Base-by-base conservation (phyloP, 2,797 vertebrate genomes). In the Anguilla pacifica region DNA sequence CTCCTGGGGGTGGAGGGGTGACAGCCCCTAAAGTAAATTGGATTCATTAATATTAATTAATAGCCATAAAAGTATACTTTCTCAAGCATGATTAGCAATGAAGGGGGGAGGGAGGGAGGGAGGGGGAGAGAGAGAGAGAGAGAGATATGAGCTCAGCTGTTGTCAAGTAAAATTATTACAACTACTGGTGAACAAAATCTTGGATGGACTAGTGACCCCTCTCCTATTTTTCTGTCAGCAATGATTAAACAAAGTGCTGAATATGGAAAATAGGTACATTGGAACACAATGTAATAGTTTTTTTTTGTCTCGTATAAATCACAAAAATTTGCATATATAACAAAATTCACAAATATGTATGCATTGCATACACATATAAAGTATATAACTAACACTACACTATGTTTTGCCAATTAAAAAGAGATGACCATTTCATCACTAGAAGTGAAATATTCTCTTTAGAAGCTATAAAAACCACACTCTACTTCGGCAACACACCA, bases 31-130 rank as follows among this genome's bases (percentile, higher is more conserved):
- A 88, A 92, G 92, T 91, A 92, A 93, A 93, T 88, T 89, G 81
- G 89, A 94, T 92, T 92, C 91, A 94, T 94, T 90, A 91, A 93
- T 93, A 91, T 92, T 92, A 91, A 94, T 94, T 90, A 91, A 93
- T 93, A 91, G 92, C 86, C 86, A 89, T 85, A 90, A 94, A 93
- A 92, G 91, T 93, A 90, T 88, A 91, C 90, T 91, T 92, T 92
- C 90, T 90, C 86, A 87, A 88, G 89, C 90, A 86, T 90, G 86
- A 67, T 92, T 92, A 92, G 87, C 90, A 91, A 86, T 85, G 85
- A 86, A 55, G 86, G 88, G 85, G 88, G 92, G 88, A 91, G 91
- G 3, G 5, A 28, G 22, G 46, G 19, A 51, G n/a, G 53, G 49
- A 49, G 51, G n/a, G 7, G 1, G 6, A 59, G 43, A n/a, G 15